Conservation (phyloP, 2,797 vertebrate genomes). For the Furcifer pardalis region DNA sequence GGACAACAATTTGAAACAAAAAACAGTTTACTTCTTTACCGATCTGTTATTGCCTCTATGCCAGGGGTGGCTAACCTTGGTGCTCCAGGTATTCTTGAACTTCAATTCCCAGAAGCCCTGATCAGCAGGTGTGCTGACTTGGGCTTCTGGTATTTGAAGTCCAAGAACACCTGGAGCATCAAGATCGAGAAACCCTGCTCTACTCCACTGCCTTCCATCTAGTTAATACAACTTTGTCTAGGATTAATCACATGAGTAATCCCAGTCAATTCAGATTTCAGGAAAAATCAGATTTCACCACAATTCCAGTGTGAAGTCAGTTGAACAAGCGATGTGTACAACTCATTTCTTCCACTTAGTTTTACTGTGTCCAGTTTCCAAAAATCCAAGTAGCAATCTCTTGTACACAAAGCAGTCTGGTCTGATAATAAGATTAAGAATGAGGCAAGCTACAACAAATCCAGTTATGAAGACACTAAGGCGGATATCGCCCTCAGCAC, state of each 20-base stretch:
- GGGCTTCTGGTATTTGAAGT: no score
- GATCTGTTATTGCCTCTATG: not conserved
- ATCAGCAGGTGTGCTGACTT: no score
- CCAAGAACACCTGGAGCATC: no score
- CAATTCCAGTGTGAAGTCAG: rapidly evolving
- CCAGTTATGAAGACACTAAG: not conserved
- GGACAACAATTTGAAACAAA: not conserved
- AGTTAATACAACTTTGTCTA: not conserved
- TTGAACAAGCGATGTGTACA: not conserved
- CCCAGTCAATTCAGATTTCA: not conserved
- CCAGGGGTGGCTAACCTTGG: no score
- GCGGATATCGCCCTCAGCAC: not conserved
- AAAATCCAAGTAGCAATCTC: not conserved
- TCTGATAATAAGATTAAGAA: not conserved
- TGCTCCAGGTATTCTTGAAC: no score
- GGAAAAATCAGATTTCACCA: not conserved
- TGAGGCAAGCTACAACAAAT: not conserved
- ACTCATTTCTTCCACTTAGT: rapidly evolving
- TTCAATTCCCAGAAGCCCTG: no score
- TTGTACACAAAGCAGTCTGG: not conserved
- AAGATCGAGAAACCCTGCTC: no score
- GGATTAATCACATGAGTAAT: not conserved
- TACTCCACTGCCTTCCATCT: not conserved
- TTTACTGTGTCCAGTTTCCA: not conserved
- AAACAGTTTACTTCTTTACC: not conserved